Evolutionary conservation across 2,113 vertebrate species (phyloP).

Genomic region (Cyanoderma ruficeps): DNA sequence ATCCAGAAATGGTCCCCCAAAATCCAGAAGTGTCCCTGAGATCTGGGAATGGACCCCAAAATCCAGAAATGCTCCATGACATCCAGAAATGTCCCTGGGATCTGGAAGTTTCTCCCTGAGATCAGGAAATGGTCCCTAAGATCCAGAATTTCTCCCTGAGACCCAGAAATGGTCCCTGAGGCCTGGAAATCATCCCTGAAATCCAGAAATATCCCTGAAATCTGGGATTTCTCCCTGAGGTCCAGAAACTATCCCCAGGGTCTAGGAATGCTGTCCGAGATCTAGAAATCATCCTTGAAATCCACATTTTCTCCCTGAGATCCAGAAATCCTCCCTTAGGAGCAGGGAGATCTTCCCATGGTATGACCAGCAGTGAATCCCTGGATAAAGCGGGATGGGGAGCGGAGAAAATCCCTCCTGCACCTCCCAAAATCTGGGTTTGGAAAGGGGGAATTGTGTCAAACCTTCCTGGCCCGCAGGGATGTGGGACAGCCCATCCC

Average conservation of each 20-base stretch:
- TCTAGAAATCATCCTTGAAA: background rate
- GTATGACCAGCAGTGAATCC: background rate
- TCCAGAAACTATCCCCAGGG: background rate
- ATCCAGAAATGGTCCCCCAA: too few species aligned
- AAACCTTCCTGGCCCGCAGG: rapidly evolving
- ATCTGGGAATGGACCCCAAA: too few species aligned
- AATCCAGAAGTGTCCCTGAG: too few species aligned
- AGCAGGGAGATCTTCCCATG: background rate
- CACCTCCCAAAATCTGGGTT: background rate
- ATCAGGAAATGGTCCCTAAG: background rate
- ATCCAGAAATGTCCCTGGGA: too few species aligned
- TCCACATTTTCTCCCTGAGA: too few species aligned
- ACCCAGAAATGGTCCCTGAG: background rate
- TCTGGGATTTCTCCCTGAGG: too few species aligned
- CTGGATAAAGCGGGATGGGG: rapidly evolving
- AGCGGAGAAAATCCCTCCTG: background rate
- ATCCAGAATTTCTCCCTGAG: background rate
- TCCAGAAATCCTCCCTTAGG: background rate
- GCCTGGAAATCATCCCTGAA: background rate
- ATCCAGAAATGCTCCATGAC: too few species aligned
- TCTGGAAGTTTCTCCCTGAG: background rate
- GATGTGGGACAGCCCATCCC: rapidly evolving
- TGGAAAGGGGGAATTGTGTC: rapidly evolving
- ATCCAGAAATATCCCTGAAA: too few species aligned
- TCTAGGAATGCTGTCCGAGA: background rate